Evolutionary conservation across 2,888 invertebrate species (phyloP).

Genomic region (Rotaria socialis): DNA sequence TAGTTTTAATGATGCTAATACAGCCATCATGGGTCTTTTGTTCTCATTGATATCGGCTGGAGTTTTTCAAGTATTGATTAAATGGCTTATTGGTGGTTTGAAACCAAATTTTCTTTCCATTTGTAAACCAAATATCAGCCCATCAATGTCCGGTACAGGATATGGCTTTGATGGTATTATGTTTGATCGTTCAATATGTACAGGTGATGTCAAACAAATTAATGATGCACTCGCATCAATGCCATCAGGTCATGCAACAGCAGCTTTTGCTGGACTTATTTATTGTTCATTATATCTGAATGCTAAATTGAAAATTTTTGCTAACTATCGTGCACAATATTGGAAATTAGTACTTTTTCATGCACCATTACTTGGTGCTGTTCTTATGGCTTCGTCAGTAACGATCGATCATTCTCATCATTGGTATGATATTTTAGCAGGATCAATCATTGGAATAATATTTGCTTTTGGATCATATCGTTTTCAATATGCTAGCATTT

Average conservation of each 20-base stretch:
- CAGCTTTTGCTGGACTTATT: conserved; percentile 5
- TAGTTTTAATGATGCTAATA: conserved; percentile 20
- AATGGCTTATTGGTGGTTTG: conserved; percentile 32
- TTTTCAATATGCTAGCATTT: conserved; percentile 28
- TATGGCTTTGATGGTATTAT: conserved; percentile 7
- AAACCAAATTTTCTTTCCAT: conserved; percentile 16
- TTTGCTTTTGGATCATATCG: conserved; percentile 19
- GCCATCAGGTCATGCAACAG: conserved; percentile 31
- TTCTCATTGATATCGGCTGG: neutral
- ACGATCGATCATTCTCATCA: conserved; percentile 35
- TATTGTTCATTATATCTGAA: conserved; percentile 38
- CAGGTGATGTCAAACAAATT: conserved; percentile 19
- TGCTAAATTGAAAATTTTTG: conserved; percentile 39
- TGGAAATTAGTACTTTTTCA: conserved; percentile 22
- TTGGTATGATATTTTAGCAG: conserved; percentile 30
- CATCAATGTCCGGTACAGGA: neutral
- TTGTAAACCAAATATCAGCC: neutral
- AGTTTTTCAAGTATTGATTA: conserved; percentile 21
- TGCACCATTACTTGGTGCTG: conserved; percentile 6
- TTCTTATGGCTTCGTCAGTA: neutral
- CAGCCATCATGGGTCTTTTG: conserved; percentile 17
- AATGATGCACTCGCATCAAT: conserved; percentile 3
- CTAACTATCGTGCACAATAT: conserved; percentile 38
- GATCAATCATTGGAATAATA: neutral
- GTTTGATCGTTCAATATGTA: conserved; percentile 34